Evolutionary conservation across 2,888 invertebrate species (phyloP), one percentile per base, ranked within the genome.

Genomic region (Sialis lutaria): DNA sequence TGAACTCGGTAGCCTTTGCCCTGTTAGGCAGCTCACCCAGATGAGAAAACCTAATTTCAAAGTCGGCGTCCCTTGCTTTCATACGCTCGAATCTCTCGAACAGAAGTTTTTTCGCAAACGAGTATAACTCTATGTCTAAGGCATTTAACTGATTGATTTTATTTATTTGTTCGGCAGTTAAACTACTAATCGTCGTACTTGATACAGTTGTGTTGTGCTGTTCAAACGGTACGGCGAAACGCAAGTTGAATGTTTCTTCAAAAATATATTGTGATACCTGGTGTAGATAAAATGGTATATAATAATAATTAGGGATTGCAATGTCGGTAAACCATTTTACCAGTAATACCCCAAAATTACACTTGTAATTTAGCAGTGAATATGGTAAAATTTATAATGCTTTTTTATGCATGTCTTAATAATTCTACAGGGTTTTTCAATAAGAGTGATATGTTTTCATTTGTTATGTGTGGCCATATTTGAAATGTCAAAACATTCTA

Each of bases 161-260:
- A 31, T 78, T 72, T 51, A 87, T 70, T 63, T 91, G 88, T 50
- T 79, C 73, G 0, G 78, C 69, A 34, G 79, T 78, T 50, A 95
- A 72, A 49, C 82, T 79, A 10, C 82, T 81, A 57, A 89, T 75
- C 45, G 88, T 86, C 47, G 82, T 77, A 53, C 83, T 84, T 13
- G 89, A 88, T 51, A 89, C 79, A 0, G 93, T 92, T 49, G 84
- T 79, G 67, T 93, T 92, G 66, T 90, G 87, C 65, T 95, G 95
- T 57, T 86, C 85, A 64, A 93, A 91, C 45, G 87, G 85, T 57
- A 89, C 81, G 50, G 85, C 84, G 64, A 91, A 92, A 51, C 88
- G 75, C 58, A 93, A 73, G 64, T 87, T 87, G 63, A 95, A 95
- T 10, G 89, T 90, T 67, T 88, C 87, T 62, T 95, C 93, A 63